These are phyloP conservation scores for Carabus problematicus DNA, from an alignment of 2,888 invertebrate genomes.

Conservation along the genomic window DNA sequence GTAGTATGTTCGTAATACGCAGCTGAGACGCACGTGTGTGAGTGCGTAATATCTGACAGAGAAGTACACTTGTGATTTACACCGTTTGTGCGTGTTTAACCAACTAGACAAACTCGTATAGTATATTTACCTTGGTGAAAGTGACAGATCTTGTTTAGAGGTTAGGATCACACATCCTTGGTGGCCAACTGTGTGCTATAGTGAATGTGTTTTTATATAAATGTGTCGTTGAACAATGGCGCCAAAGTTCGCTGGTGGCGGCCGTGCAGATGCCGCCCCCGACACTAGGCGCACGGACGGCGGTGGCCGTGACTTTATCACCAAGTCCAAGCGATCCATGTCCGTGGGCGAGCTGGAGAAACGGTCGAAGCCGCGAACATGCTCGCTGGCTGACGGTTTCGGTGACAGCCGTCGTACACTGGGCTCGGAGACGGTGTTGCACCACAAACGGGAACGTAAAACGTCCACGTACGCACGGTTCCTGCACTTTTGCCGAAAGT, in stretches of 20 bases:
- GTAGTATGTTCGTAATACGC: too few species aligned
- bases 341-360: constrained; percentile 51
- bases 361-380: constrained; percentile 29
- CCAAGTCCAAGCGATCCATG: constrained; percentile 51
- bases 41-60: too few species aligned
- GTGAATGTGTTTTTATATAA: too few species aligned
- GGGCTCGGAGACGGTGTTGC: constrained; percentile 44
- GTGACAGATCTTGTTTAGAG: too few species aligned
- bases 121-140: too few species aligned
- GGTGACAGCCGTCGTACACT: constrained; percentile 24
- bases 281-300: too few species aligned
- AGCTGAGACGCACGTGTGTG: too few species aligned
- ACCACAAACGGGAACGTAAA: constrained; percentile 20
- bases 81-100: too few species aligned
- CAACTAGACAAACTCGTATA: too few species aligned
- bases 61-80: too few species aligned
- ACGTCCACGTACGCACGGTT: constrained; percentile 49
- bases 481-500: constrained; percentile 52
- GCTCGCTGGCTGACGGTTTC: constrained; percentile 28
- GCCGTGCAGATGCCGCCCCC: constrained; percentile 30
- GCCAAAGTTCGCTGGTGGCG: constrained; percentile 40
- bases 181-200: too few species aligned
- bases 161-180: too few species aligned
- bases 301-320: constrained; percentile 41
- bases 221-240: constrained; percentile 36